These are phyloP conservation scores for Drosophila ironensis DNA, from an alignment of 1,140 invertebrate genomes.

Conservation along the genomic window DNA sequence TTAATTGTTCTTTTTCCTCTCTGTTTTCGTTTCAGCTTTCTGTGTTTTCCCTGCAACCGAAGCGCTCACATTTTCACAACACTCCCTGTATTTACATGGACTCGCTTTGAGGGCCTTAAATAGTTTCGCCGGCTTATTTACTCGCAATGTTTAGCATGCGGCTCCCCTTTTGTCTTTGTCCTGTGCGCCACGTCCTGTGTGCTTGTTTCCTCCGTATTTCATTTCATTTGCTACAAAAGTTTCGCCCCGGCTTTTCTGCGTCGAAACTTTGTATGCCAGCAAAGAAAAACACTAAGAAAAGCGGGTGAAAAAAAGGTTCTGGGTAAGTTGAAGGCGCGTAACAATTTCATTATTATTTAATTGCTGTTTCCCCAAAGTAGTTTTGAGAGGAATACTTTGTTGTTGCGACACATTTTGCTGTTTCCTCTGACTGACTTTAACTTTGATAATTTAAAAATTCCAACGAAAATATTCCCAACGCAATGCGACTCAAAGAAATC, in stretches of 20 bases:
- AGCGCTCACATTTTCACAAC: slow-evolving; percentile 48
- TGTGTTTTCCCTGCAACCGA: slow-evolving; percentile 30
- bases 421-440: too few relatives aligned
- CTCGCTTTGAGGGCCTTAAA: slow-evolving; percentile 21
- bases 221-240: slow-evolving; percentile 51
- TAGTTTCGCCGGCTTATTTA: slow-evolving; percentile 63
- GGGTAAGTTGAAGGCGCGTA: slow-evolving; percentile 15
- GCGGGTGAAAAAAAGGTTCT: slow-evolving; percentile 30
- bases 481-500: too few relatives aligned
- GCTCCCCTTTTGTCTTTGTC: slow-evolving; percentile 37
- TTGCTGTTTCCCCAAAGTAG: slow-evolving; percentile 8
- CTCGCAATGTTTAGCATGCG: slow-evolving; percentile 49
- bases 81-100: slow-evolving; percentile 37
- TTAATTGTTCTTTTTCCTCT: slow-evolving; percentile 56
- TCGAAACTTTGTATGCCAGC: slow-evolving; percentile 7
- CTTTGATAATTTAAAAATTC: too few relatives aligned
- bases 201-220: slow-evolving; percentile 30
- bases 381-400: background rate
- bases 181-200: slow-evolving; percentile 3
- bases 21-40: slow-evolving; percentile 17
- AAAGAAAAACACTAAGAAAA: slow-evolving; percentile 28
- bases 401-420: background rate
- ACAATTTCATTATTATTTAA: slow-evolving; percentile 38
- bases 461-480: too few relatives aligned
- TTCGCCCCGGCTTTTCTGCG: slow-evolving; percentile 9